Conservation (phyloP, 2,797 vertebrate genomes). For the Tadarida brasiliensis region DNA sequence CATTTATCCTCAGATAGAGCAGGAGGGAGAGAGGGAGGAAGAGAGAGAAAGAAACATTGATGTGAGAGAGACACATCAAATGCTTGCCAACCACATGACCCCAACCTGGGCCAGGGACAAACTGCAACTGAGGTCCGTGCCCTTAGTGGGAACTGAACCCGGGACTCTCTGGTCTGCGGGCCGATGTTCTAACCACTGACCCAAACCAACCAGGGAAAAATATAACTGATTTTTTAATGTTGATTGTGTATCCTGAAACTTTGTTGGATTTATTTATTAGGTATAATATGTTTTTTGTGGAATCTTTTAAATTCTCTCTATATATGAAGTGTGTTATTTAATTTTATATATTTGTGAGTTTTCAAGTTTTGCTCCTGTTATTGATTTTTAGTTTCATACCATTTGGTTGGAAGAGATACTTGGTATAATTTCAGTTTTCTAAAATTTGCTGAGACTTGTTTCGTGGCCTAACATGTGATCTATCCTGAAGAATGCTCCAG, state of each 20-base stretch:
- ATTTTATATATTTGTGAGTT: neutral
- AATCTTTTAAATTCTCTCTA: neutral
- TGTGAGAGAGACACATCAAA: too few relatives aligned
- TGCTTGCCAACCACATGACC: too few relatives aligned
- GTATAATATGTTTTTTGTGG: neutral
- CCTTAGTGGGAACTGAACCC: too few relatives aligned
- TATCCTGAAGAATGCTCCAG: neutral
- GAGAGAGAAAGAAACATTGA: too few relatives aligned
- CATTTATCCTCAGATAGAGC: too few relatives aligned
- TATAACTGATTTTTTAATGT: neutral
- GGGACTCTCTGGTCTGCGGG: too few relatives aligned
- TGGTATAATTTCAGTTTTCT: neutral
- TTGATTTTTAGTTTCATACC: neutral
- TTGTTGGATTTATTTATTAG: neutral
- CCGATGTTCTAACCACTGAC: too few relatives aligned
- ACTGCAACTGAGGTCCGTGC: too few relatives aligned
- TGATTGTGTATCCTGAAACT: neutral
- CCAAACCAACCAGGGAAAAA: too few relatives aligned
- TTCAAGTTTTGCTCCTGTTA: neutral
- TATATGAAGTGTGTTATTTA: neutral
- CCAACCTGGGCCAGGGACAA: too few relatives aligned
- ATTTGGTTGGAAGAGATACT: neutral
- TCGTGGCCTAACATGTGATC: neutral
- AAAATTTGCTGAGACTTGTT: neutral
- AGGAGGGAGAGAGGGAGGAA: too few relatives aligned